Evolutionary conservation across 2,888 invertebrate genomes (phyloP).

Genomic region (Trachelus troglodyta): DNA sequence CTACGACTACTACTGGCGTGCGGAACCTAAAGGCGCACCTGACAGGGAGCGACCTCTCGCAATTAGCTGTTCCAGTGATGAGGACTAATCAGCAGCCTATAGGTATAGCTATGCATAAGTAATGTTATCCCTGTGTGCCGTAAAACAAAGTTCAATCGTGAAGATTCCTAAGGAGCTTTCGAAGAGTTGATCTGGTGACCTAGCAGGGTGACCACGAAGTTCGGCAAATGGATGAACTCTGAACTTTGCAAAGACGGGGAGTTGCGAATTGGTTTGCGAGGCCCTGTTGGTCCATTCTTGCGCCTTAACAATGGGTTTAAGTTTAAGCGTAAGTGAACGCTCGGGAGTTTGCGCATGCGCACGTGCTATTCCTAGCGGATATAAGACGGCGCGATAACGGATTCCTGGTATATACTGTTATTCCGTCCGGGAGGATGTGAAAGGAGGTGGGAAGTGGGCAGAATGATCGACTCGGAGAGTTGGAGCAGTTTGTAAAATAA

Average conservation of each 20-base stretch:
- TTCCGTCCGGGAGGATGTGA: conserved; percentile 48
- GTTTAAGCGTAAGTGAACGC: neutral
- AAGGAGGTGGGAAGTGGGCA: conserved; percentile 26
- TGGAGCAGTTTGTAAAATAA: conserved; percentile 9
- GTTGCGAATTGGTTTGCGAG: neutral
- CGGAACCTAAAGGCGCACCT: conserved; percentile 31
- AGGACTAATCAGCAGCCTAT: neutral
- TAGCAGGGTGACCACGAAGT: neutral
- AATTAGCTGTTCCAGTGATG: neutral
- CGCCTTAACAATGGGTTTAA: neutral
- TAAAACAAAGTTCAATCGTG: neutral
- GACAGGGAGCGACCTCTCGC: conserved; percentile 19
- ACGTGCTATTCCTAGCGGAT: neutral
- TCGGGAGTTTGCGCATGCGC: neutral
- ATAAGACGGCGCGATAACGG: conserved; percentile 51
- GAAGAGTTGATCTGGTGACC: neutral
- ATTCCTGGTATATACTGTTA: conserved; percentile 60
- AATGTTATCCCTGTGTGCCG: neutral
- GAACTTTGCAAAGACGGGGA: neutral
- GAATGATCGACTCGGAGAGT: conserved; percentile 47
- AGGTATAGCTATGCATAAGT: neutral
- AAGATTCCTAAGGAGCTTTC: neutral
- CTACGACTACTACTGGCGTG: conserved; percentile 26
- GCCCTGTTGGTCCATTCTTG: neutral
- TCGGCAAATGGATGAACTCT: neutral